Conservation (phyloP, 1,140 invertebrate genomes). For the Glossosoma conforme region DNA sequence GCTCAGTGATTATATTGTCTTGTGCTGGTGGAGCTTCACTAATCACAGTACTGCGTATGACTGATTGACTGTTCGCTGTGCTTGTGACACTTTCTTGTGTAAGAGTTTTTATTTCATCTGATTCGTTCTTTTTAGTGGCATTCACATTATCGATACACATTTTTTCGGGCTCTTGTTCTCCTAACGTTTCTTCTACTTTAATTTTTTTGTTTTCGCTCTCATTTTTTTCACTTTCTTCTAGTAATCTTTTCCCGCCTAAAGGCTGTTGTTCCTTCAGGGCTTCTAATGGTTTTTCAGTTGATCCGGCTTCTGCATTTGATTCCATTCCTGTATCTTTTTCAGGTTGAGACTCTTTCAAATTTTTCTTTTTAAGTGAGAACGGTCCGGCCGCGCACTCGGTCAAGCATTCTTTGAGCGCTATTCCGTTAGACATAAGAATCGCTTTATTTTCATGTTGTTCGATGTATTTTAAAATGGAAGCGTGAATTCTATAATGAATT, state of each 20-base stretch:
- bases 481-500: constrained; percentile 77
- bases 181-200: background rate
- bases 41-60: too few species aligned
- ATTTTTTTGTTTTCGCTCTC: constrained; percentile 11
- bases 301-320: background rate
- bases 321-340: constrained; percentile 31
- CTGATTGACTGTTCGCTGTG: too few species aligned
- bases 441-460: constrained; percentile 59
- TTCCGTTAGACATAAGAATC: constrained; percentile 42
- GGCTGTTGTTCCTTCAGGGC: background rate
- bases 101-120: too few species aligned
- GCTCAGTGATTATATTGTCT: too few species aligned
- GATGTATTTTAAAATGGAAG: constrained; percentile 79
- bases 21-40: too few species aligned
- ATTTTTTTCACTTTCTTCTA: constrained; percentile 8
- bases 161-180: background rate
- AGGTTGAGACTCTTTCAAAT: constrained; percentile 30
- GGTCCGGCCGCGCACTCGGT: constrained; percentile 43
- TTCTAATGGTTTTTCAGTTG: background rate
- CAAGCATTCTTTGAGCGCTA: constrained; percentile 42
- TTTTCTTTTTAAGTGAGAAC: constrained; percentile 41
- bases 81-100: too few species aligned
- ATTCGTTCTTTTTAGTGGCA: too few species aligned
- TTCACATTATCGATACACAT: background rate
- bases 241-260: background rate